Evolutionary conservation across 2,888 invertebrate species (phyloP), one percentile per base, ranked within the genome.

Genomic region (Mythimna pallens): DNA sequence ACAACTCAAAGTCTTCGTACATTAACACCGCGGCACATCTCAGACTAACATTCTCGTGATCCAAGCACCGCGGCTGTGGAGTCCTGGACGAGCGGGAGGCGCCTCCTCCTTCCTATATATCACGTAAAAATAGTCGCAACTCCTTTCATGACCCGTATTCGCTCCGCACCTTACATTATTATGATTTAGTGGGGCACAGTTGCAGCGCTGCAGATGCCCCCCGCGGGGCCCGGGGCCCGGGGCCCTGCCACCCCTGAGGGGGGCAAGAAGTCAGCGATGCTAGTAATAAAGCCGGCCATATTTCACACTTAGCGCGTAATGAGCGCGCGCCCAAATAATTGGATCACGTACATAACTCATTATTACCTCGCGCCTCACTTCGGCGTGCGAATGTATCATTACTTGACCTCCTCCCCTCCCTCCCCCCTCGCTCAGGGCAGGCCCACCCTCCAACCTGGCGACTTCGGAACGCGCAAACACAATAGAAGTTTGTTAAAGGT

Each of bases 291-390:
- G 94, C 94, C 92, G 91, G 95, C 95, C 93, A 96, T 96, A 96
- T 96, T 96, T 96, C 96, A 96, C 96, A 96, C 96, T 96, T 96
- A 96, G 94, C 95, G 94, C 94, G 96, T 96, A 96, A 96, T 96
- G 96, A 96, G 95, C 94, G 94, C 94, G 95, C 95, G 94, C 96
- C 96, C 94, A 96, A 96, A 96, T 96, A 96, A 96, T 96, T 96
- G 96, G 96, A 96, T 96, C 96, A 96, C 96, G 96, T 96, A 96
- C 96, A 96, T 96, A 96, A 96, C 94, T 96, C 96, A 96, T 96
- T 96, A 96, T 96, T 96, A 96, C 95, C 94, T 96, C 95, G 95
- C 94, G 93, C 94, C 94, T 94, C 94, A 93, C 91, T 94, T 92
- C 92, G 93, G 91, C 93, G 87, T 85, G 83, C 85, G 94, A 93